These are phyloP conservation scores for Macaria notata DNA, from an alignment of 2,888 invertebrate genomes.

Conservation along the genomic window DNA sequence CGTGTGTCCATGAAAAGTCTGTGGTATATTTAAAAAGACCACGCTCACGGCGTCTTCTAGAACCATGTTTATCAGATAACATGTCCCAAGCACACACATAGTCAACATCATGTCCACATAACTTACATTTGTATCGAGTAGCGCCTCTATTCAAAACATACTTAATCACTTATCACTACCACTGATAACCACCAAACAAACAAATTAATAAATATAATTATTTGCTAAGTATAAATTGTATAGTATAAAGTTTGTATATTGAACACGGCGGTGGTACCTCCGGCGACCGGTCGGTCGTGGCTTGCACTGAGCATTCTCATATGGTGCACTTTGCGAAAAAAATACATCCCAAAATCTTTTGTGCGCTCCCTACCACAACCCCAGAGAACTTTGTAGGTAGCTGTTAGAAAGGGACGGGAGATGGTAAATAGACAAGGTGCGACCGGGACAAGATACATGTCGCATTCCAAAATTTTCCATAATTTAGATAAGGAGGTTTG, in stretches of 20 bases:
- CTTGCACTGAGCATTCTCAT: slow-evolving; percentile 62
- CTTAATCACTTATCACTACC: slow-evolving; percentile 18
- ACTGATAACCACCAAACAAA: slow-evolving; percentile 20
- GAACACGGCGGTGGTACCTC: slow-evolving; percentile 24
- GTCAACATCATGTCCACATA: slow-evolving; percentile 7
- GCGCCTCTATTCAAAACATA: slow-evolving; percentile 12
- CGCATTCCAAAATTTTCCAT: slow-evolving; percentile 81
- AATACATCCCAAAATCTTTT: slow-evolving; percentile 77
- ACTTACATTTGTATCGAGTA: slow-evolving; percentile 5
- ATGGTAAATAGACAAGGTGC: slow-evolving; percentile 43
- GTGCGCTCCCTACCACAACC: slow-evolving; percentile 72
- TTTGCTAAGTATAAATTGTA: slow-evolving; percentile 7
- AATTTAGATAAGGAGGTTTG: slow-evolving; percentile 80
- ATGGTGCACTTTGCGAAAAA: slow-evolving; percentile 78
- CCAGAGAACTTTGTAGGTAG: slow-evolving; percentile 65
- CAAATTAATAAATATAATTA: slow-evolving; percentile 13
- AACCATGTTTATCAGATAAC: not conserved
- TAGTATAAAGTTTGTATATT: not conserved
- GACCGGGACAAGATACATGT: slow-evolving; percentile 57
- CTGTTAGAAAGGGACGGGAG: slow-evolving; percentile 53
- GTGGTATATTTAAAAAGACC: not conserved
- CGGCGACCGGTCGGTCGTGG: slow-evolving; percentile 23
- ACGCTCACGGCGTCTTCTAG: not conserved
- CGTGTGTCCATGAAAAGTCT: not conserved
- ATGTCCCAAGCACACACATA: slow-evolving; percentile 4